Conservation (phyloP, 2,113 vertebrate genomes). For the Mastomys natalensis region DNA sequence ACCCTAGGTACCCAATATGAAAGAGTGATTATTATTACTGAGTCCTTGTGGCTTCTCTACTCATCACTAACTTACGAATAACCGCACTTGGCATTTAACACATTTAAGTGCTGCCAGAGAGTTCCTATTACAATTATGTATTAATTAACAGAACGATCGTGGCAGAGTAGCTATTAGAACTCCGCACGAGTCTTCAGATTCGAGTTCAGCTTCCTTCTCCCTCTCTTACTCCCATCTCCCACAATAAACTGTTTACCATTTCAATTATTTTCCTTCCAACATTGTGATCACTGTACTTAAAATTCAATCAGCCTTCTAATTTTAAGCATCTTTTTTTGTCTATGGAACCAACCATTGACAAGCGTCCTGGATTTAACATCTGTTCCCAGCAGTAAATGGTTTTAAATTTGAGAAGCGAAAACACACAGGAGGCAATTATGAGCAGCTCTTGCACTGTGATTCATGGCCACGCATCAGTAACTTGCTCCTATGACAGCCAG, state of each 20-base stretch:
- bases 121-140: conserved; percentile 57
- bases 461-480: conserved; percentile 68
- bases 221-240: conserved; percentile 43
- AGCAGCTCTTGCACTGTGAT: conserved; percentile 80
- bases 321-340: conserved; percentile 81
- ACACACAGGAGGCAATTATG: conserved; percentile 82
- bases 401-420: conserved; percentile 86
- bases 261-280: conserved; percentile 81
- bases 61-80: conserved; percentile 2
- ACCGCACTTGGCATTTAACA: background rate
- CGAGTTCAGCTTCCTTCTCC: conserved; percentile 47
- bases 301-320: conserved; percentile 85
- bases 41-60: background rate
- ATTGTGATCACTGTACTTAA: conserved; percentile 84
- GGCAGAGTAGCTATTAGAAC: conserved; percentile 1
- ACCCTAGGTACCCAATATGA: background rate
- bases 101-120: background rate
- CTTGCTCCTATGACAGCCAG: conserved; percentile 49
- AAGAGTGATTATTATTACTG: background rate
- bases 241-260: conserved; percentile 74
- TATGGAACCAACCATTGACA: conserved; percentile 83
- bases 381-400: conserved; percentile 84
- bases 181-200: conserved; percentile 49
- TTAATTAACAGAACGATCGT: conserved; percentile 57
- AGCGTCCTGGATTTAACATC: conserved; percentile 87